Evolutionary conservation across 2,797 vertebrate species (phyloP), one percentile per base, ranked within the genome.

Genomic region (Schizothorax lantsangensis): DNA sequence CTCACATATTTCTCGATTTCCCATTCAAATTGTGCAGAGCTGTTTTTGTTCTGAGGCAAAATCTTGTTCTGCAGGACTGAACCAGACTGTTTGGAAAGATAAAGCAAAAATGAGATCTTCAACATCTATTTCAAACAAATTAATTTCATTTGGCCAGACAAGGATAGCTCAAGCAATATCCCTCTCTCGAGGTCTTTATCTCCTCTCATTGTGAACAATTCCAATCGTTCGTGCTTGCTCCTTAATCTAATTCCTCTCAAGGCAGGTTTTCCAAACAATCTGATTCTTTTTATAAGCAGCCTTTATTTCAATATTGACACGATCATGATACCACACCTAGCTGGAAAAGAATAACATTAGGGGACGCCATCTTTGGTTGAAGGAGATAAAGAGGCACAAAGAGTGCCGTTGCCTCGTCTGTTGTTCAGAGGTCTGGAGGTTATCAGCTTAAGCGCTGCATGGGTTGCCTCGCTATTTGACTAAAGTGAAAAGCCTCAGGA

Each of bases 381-480:
- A 72, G 21, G 49, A 49, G 69, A 86, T 74, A 81, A 81, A 81
- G 54, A 52, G 54, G 84, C 54, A 68, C 38, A 10, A 68, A 83
- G 38, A 54, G 40, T 15, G 21, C 57, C 9, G n/a, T 84, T 66
- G 77, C 45, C 36, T 23, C 33, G 49, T 84, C 69, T 45, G 43
- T 68, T 73, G 68, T 86, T 83, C 36, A 10, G 68, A 80, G 84
- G 74, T 83, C 77, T 73, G 80, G 87, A 86, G 66, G 79, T 88
- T 86, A 88, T 78, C 75, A 81, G 73, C 66, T 88, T 82, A 74
- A 84, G 66, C 85, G 38, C 78, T 86, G 84, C 79, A 86, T 73
- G 84, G 83, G 68, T 77, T 78, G 84, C 68, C 64, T 81, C 59
- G 59, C 59, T 59, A 75, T 77, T 87, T 74, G 68, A 86, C 84